These are phyloP conservation scores for Phyto melanocephala DNA, from an alignment of 2,888 invertebrate species.

Conservation along the genomic window DNA sequence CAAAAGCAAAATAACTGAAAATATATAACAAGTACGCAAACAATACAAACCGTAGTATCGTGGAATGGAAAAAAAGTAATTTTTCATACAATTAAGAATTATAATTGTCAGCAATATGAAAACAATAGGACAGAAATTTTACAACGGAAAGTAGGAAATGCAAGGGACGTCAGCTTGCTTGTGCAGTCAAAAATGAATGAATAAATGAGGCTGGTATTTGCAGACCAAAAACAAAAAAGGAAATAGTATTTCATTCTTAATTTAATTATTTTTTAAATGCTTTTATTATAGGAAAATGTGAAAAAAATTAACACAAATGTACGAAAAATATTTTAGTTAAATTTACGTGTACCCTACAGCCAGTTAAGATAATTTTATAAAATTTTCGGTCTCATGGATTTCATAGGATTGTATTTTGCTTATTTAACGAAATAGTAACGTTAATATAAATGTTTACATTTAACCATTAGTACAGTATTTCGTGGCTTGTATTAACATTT, in stretches of 20 bases:
- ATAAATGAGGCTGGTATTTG: neutral
- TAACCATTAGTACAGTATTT: too few relatives aligned
- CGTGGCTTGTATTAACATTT: neutral
- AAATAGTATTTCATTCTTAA: slow-evolving; percentile 12
- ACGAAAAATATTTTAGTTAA: too few relatives aligned
- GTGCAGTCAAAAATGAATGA: slow-evolving; percentile 6
- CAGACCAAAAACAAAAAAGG: slow-evolving; percentile 10
- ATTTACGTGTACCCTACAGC: too few relatives aligned
- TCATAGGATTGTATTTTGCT: too few relatives aligned
- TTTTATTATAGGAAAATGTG: neutral
- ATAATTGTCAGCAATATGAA: slow-evolving; percentile 59
- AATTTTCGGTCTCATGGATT: too few relatives aligned
- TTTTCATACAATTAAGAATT: slow-evolving; percentile 55
- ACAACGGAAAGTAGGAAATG: slow-evolving; percentile 11
- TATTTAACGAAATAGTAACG: too few relatives aligned
- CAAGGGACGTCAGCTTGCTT: too few relatives aligned
- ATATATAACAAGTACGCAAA: neutral
- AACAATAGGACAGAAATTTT: slow-evolving; percentile 49
- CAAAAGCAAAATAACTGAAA: neutral
- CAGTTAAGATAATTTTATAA: too few relatives aligned
- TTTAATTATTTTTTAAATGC: slow-evolving; percentile 32
- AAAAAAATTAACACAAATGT: neutral
- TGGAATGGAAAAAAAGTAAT: slow-evolving; percentile 11
- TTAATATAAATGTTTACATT: too few relatives aligned
- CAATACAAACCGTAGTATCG: neutral